phyloP scores from a whole-genome alignment of 2,888 invertebrate genomes.

The Nyleta sp. region DNA sequence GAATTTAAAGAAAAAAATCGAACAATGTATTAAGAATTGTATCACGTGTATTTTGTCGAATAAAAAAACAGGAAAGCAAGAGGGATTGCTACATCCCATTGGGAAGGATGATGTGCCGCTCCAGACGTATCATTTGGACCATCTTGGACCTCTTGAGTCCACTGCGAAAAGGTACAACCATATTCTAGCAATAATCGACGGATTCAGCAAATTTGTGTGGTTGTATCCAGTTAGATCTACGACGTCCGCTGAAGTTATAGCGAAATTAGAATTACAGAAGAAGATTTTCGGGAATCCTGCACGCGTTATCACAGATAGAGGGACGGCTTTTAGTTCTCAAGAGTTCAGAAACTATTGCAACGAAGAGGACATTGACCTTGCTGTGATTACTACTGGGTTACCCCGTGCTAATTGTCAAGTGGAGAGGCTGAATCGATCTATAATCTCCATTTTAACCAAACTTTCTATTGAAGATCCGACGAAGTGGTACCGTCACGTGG shows the following conservation, averaged over 20 bases:
- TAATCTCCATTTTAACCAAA: constrained; percentile 27
- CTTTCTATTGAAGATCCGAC: constrained; percentile 18
- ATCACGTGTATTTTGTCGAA: constrained; percentile 14
- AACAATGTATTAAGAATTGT: constrained; percentile 15
- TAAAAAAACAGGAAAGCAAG: constrained; percentile 10
- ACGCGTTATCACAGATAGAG: constrained; percentile 25
- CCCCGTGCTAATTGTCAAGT: constrained; percentile 47
- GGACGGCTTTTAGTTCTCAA: constrained; percentile 28
- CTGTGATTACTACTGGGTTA: constrained; percentile 11
- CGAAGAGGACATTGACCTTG: constrained; percentile 7
- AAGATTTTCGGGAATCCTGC: constrained; percentile 26
- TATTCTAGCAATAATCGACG: neutral
- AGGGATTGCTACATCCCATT: neutral
- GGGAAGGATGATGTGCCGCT: neutral
- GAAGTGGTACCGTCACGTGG: constrained; percentile 36
- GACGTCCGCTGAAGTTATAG: constrained; percentile 30
- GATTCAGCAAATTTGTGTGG: neutral
- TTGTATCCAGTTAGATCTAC: constrained; percentile 23
- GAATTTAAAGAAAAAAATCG: constrained; percentile 4
- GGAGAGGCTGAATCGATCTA: constrained; percentile 34
- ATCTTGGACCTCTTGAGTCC: neutral
- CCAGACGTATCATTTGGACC: constrained; percentile 4
- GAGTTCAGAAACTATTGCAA: constrained; percentile 41
- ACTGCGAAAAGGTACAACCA: neutral
- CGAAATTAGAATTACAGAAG: constrained; percentile 24